These are phyloP conservation scores for Drosophila sechellia DNA, from an alignment of 1,140 invertebrate genomes.

Conservation along the genomic window DNA sequence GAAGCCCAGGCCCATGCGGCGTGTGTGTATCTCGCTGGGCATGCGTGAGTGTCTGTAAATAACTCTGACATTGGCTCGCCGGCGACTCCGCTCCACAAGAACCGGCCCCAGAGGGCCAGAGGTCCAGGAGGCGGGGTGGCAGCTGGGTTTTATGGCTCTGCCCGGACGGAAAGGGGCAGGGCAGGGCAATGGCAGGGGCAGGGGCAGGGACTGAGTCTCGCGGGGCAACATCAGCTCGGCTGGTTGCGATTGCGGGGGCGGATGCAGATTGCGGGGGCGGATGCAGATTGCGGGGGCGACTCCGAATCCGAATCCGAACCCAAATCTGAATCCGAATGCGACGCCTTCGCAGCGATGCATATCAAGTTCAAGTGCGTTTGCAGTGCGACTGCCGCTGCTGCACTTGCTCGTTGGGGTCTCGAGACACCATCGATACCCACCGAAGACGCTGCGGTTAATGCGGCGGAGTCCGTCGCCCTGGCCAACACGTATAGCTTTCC, in stretches of 20 bases:
- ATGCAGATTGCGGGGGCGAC: slow-evolving; percentile 15
- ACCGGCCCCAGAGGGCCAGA: slow-evolving; percentile 63
- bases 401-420: slow-evolving; percentile 52
- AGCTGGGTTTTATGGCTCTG: too few species aligned
- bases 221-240: not conserved
- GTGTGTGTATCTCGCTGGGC: slow-evolving; percentile 14
- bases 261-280: slow-evolving; percentile 17
- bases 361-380: slow-evolving; percentile 69
- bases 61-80: slow-evolving; percentile 32
- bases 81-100: slow-evolving; percentile 64
- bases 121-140: too few species aligned
- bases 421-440: slow-evolving; percentile 6
- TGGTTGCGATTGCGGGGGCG: slow-evolving; percentile 15
- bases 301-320: not conserved
- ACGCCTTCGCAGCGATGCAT: slow-evolving; percentile 9
- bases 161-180: slow-evolving; percentile 2
- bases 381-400: slow-evolving; percentile 12
- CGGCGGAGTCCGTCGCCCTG: slow-evolving; percentile 10
- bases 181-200: slow-evolving; percentile 1
- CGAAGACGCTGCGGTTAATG: slow-evolving; percentile 23
- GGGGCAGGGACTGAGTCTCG: not conserved
- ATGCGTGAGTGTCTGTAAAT: slow-evolving; percentile 49
- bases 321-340: not conserved
- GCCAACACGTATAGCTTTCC: slow-evolving; percentile 25
- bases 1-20: slow-evolving; percentile 51